Percentiles rank a stretch among this genome's conserved stretches.
phyloP scores from a whole-genome alignment of 2,113 vertebrate genomes.

The Narcine bancroftii region DNA sequence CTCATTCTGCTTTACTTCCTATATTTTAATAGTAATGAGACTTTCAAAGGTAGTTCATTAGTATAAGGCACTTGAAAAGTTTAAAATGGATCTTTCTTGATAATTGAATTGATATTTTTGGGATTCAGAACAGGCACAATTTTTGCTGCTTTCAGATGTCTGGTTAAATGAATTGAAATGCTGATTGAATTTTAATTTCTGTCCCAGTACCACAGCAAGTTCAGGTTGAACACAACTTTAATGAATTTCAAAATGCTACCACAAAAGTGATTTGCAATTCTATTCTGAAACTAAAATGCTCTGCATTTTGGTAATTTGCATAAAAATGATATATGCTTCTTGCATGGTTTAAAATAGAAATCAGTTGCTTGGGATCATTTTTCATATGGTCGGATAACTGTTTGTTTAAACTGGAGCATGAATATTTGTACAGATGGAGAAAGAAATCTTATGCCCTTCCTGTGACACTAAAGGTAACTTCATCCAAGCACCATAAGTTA shows the following conservation, averaged over 20 bases:
- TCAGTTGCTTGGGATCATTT: slow-evolving; percentile 24
- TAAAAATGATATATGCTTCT: not conserved
- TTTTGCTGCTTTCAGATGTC: not conserved
- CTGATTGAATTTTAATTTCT: not conserved
- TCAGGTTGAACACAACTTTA: not conserved
- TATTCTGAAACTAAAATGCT: not conserved
- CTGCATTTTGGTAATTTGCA: not conserved
- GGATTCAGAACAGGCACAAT: not conserved
- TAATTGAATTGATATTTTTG: not conserved
- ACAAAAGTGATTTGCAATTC: not conserved
- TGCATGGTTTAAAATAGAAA: not conserved
- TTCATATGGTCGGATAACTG: not conserved
- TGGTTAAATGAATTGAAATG: not conserved
- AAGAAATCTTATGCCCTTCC: slow-evolving; percentile 27
- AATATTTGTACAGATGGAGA: slow-evolving; percentile 16
- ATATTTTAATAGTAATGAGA: too few relatives aligned
- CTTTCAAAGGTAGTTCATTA: too few relatives aligned
- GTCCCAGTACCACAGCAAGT: not conserved
- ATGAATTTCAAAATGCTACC: not conserved
- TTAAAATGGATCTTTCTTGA: not conserved
- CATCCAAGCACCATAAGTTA: not conserved
- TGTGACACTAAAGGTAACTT: not conserved
- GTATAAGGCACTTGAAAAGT: too few relatives aligned
- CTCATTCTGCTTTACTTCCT: too few relatives aligned
- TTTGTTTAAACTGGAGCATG: slow-evolving; percentile 26